Conservation (phyloP, 2,888 invertebrate genomes). For the Leptopterna dolabrata region DNA sequence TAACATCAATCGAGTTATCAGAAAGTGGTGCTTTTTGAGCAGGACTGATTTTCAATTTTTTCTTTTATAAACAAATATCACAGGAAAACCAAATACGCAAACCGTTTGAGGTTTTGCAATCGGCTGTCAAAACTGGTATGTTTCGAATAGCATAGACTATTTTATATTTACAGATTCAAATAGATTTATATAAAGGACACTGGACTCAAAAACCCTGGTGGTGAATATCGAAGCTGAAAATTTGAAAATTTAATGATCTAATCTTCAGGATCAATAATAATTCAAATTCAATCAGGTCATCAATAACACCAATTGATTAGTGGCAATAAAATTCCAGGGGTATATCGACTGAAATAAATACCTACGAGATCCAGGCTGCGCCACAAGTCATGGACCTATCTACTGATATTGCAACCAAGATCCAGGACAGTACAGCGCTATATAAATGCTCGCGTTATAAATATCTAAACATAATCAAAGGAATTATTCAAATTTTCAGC, state of each 20-base stretch:
- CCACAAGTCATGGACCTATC: no score
- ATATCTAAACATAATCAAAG: no score
- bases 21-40: conserved; percentile 12
- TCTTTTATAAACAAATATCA: conserved; percentile 21
- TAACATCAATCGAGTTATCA: neutral
- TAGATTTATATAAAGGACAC: neutral
- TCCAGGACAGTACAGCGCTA: no score
- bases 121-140: conserved; percentile 5
- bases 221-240: neutral
- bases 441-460: no score
- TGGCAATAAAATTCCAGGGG: no score
- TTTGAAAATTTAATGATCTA: neutral
- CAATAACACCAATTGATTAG: no score
- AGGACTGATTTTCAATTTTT: neutral
- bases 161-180: neutral
- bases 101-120: neutral
- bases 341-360: no score
- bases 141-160: neutral
- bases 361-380: no score
- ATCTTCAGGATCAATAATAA: neutral
- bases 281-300: no score
- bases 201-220: neutral
- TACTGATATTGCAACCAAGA: no score
- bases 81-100: conserved; percentile 22
- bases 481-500: no score